Evolutionary conservation across 2,113 vertebrate species (phyloP).

Genomic region (Dasypus novemcinctus): DNA sequence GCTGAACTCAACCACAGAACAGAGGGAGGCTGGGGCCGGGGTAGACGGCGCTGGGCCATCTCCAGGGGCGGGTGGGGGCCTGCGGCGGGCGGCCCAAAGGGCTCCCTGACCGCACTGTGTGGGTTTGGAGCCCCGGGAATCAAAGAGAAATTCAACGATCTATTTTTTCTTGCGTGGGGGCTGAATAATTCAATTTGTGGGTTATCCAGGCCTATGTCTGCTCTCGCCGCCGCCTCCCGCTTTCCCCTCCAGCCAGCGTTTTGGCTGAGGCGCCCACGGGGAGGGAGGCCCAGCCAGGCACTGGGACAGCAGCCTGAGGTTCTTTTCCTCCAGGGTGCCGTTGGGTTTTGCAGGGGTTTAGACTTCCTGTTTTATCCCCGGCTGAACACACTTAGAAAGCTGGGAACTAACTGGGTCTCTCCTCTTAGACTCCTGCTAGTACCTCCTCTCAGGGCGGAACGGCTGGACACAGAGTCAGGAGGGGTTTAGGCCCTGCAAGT

Average conservation of each 20-base stretch:
- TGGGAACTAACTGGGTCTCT: background rate
- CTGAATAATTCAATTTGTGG: conserved; percentile 36
- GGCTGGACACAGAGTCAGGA: background rate
- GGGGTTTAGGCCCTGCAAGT: background rate
- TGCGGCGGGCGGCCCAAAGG: background rate
- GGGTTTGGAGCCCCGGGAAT: conserved; percentile 46
- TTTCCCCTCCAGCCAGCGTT: background rate
- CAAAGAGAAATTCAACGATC: conserved; percentile 56
- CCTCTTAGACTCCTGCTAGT: background rate
- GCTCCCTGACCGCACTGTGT: background rate
- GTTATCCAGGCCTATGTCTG: background rate
- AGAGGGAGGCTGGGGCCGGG: conserved; percentile 38
- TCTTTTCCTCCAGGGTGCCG: background rate
- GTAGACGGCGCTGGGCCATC: background rate
- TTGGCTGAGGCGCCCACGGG: background rate
- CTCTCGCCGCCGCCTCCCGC: background rate
- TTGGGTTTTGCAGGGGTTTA: background rate
- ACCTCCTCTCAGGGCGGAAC: background rate
- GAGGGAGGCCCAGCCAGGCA: background rate
- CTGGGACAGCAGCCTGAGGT: fast-evolving
- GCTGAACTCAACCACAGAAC: background rate
- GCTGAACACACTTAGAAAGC: background rate
- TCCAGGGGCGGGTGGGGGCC: conserved; percentile 31
- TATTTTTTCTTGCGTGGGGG: background rate
- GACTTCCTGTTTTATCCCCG: background rate